A percentile compares a stretch with the other conserved stretches of the same genome.
These are phyloP conservation scores for Sorex fumeus DNA, from an alignment of 2,113 vertebrate genomes.

Conservation along the genomic window DNA sequence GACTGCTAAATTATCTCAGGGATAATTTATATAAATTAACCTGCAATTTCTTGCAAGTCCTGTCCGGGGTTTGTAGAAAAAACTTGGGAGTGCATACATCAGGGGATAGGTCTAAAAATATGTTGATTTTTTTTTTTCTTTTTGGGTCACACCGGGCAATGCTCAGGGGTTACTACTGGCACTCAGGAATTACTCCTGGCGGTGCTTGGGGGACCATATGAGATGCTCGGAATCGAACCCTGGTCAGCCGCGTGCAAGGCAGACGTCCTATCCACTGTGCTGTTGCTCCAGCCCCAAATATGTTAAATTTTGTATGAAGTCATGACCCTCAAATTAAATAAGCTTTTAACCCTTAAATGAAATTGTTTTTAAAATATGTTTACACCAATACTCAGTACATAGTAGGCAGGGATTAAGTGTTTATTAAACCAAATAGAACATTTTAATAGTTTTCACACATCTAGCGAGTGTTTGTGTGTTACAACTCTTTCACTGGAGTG, in stretches of 20 bases:
- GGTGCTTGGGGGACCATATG: too few species aligned
- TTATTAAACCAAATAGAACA: slow-evolving; percentile 41
- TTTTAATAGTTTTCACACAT: not conserved
- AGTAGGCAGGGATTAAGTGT: not conserved
- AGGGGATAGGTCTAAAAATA: not conserved
- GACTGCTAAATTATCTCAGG: not conserved
- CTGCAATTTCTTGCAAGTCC: not conserved
- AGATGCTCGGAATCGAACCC: too few species aligned
- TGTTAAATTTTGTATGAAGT: not conserved
- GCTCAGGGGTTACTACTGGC: too few species aligned
- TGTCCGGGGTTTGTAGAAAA: not conserved
- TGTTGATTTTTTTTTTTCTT: slow-evolving; percentile 14
- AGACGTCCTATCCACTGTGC: too few species aligned
- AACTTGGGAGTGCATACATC: not conserved
- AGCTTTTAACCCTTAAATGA: too few species aligned
- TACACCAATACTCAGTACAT: not conserved
- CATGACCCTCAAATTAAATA: not conserved
- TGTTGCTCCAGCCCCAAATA: too few species aligned
- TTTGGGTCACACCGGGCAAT: too few species aligned
- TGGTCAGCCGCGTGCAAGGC: too few species aligned
- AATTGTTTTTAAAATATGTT: not conserved
- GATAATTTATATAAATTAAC: not conserved
- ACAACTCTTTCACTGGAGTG: not conserved
- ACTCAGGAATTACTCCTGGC: too few species aligned
- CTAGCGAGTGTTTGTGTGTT: not conserved